Conservation (phyloP, 2,113 vertebrate species). For the Callionymus lyra region DNA sequence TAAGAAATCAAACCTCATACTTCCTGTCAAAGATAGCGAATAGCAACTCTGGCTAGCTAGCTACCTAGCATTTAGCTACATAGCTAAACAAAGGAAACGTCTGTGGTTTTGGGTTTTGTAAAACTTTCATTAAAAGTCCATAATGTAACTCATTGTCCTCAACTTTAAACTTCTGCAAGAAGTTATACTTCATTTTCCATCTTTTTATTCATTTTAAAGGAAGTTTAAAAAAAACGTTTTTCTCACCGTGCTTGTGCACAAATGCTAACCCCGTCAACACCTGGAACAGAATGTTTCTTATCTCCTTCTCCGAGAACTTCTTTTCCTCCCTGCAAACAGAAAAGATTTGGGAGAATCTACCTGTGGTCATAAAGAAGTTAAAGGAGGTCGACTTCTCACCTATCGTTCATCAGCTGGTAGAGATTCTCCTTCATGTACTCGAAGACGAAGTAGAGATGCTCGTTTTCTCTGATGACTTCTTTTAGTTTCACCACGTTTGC, state of each 20-base stretch:
- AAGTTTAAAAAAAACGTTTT: conserved; percentile 9
- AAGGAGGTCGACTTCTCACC: conserved; percentile 56
- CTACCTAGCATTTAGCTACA: too few species aligned
- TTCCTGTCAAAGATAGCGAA: too few species aligned
- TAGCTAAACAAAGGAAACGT: too few species aligned
- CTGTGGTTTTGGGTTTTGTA: too few species aligned
- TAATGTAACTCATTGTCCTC: too few species aligned
- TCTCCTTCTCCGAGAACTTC: conserved; percentile 66
- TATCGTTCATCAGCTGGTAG: conserved; percentile 89
- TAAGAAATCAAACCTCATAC: too few species aligned
- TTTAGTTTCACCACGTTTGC: conserved; percentile 87
- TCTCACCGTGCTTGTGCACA: conserved; percentile 62
- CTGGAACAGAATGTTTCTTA: conserved; percentile 64
- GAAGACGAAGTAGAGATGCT: conserved; percentile 89
- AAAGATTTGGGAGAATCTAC: not conserved
- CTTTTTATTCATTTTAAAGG: too few species aligned
- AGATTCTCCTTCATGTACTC: conserved; percentile 95
- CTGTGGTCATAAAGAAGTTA: too few species aligned
- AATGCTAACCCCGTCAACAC: conserved; percentile 59
- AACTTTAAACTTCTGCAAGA: too few species aligned
- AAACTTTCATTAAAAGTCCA: not conserved
- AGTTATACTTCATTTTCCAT: too few species aligned
- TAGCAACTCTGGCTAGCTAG: too few species aligned
- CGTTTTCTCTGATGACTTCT: conserved; percentile 88
- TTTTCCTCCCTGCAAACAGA: conserved; percentile 51